Evolutionary conservation across 2,797 vertebrate genomes (phyloP), one percentile per base, ranked within the genome.

Genomic region (Ptychadena robeensis): DNA sequence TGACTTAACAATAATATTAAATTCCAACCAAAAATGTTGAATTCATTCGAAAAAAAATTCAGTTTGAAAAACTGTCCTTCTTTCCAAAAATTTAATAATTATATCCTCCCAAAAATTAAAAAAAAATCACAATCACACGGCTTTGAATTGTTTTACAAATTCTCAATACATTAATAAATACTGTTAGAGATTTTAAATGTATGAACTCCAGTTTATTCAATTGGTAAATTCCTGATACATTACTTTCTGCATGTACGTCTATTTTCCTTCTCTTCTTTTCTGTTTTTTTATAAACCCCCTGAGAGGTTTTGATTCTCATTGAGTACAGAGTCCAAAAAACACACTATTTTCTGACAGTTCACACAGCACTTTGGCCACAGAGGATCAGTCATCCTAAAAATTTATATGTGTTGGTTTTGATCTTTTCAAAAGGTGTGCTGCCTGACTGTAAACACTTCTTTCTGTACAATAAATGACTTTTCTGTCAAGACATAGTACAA

Each of bases 311-410:
- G 38, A 80, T 74, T 63, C 69, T 73, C 63, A 28, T 61, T 74
- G 28, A 79, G 63, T 18, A n/a, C 63, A 75, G 35, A 18, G 73
- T 57, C 61, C 70, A 84, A 80, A 63, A 75, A 80, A 61, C 8
- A 68, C 78, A 76, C 37, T 12, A 11, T 30, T 80, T 70, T 85
- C 35, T 70, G 37, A 70, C 25, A 80, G 53, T 30, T 85, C 11
- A 63, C 65, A 74, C 53, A 63, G 32, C 72, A 76, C 66, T 63
- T 28, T 68, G 34, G 32, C 80, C 64, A 74, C 64, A 74, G 73
- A 82, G 25, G 57, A 80, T 80, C 71, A 85, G 72, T 75, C 82
- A 79, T 79, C 82, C 61, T 83, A 83, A 83, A 79, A 83, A 79
- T 66, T 22, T 76, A 71, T 76, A 78, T 35, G 82, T 69, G 71